These are phyloP conservation scores for Acanthacorydalis orientalis DNA, from an alignment of 2,888 invertebrate species.

Conservation along the genomic window DNA sequence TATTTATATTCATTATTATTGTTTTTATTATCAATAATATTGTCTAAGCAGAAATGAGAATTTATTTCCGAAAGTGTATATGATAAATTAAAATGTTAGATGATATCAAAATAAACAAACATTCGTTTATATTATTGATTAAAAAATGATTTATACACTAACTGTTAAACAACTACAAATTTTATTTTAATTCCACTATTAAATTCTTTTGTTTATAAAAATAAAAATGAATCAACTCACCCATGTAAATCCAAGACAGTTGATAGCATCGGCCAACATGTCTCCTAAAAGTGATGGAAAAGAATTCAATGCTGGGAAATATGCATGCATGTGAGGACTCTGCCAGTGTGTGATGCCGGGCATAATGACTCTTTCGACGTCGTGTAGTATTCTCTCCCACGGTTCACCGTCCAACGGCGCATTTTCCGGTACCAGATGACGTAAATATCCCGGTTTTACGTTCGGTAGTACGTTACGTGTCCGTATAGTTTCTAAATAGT, in stretches of 20 bases:
- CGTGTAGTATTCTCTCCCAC: constrained; percentile 83
- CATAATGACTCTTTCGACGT: constrained; percentile 90
- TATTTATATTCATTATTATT: too few relatives aligned
- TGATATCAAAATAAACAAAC: too few relatives aligned
- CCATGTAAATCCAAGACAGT: constrained; percentile 93
- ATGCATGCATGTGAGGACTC: constrained; percentile 96
- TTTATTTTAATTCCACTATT: constrained; percentile 5
- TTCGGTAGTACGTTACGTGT: constrained; percentile 83
- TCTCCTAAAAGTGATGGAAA: constrained; percentile 90
- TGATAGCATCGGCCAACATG: constrained; percentile 89
- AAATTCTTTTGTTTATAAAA: not conserved
- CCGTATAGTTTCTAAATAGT: constrained; percentile 84
- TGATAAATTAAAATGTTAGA: too few relatives aligned
- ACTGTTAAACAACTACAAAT: too few relatives aligned
- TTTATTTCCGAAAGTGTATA: too few relatives aligned
- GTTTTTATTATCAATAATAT: too few relatives aligned
- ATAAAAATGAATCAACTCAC: constrained; percentile 33
- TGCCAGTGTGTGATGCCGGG: constrained; percentile 97
- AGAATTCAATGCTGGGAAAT: constrained; percentile 89
- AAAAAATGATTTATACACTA: too few relatives aligned
- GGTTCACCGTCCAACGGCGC: constrained; percentile 78
- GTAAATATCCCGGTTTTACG: constrained; percentile 88
- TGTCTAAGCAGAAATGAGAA: too few relatives aligned
- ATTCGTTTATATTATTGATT: too few relatives aligned
- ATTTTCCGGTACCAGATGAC: constrained; percentile 64